Evolutionary conservation across 2,113 vertebrate species (phyloP).

Genomic region (Strix uralensis): DNA sequence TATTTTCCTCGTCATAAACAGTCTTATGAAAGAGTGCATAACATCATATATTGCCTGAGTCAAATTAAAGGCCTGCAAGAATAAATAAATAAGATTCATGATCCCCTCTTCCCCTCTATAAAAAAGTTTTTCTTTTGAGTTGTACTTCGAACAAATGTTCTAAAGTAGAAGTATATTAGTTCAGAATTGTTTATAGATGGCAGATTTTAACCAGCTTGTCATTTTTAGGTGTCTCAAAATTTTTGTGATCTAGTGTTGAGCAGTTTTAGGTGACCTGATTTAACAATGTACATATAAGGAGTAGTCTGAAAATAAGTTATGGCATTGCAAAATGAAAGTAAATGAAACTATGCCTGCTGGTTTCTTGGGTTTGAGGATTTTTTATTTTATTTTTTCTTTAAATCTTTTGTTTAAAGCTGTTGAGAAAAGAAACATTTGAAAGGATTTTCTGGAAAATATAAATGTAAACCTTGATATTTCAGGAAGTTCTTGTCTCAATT

Average conservation of each 20-base stretch:
- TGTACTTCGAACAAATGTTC: background rate
- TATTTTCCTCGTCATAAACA: background rate
- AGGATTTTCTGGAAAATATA: background rate
- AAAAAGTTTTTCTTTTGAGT: background rate
- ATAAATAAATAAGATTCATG: background rate
- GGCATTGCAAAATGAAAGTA: background rate
- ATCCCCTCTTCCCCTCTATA: background rate
- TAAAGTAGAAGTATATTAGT: background rate
- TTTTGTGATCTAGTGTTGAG: background rate
- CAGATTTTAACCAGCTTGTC: background rate
- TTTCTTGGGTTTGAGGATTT: background rate
- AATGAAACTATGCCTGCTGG: background rate
- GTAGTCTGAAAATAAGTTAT: background rate
- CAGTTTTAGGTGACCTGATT: background rate
- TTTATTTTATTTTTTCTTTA: background rate
- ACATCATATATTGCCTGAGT: background rate
- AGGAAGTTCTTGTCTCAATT: conserved; percentile 77
- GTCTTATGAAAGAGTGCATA: background rate
- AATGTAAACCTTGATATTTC: background rate
- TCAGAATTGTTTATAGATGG: background rate
- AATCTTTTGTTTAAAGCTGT: background rate
- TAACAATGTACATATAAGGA: background rate
- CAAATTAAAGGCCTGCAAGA: background rate
- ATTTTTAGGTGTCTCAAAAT: background rate
- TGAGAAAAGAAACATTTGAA: background rate